Base-by-base conservation (phyloP, 2,888 invertebrate genomes). In the Malthinus flaveolus region DNA sequence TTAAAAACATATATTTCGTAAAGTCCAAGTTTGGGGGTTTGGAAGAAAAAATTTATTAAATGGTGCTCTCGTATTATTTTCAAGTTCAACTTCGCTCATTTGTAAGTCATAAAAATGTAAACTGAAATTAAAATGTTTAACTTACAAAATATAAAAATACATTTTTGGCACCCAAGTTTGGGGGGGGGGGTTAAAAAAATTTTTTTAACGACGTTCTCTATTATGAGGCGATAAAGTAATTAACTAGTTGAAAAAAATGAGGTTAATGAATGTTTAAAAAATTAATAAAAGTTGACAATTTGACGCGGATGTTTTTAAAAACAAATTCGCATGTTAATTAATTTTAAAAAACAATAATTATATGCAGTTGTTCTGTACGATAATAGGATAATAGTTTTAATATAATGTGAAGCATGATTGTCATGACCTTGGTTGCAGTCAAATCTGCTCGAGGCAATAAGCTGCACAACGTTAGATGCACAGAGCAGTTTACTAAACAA, bases 401-500 rank as follows among this genome's bases (percentile, higher is more conserved):
- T 72, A 70, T 69, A 72, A 71, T 67, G 66, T 67, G 13, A 46
- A 67, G 72, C 74, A 75, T 74, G 74, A 75, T 75, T 75, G 72
- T 71, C 70, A 69, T 76, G 76, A 74, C 77, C 77, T 78, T 78
- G 75, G 69, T 66, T 73, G 67, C 66, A 70, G 68, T 66, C 67
- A 69, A 69, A 68, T 63, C 63, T 57, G 68, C 67, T 66, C 58
- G 62, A 54, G 56, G 66, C 66, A 59, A 39, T 56, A 58, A 63
- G 59, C 65, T 70, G 69, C 68, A 71, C 75, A 71, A 70, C 68
- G 70, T 68, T 69, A 70, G 68, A 67, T 73, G 72, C 72, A 73
- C 67, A 71, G 67, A 71, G 71, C 69, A 72, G 71, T 60, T 58
- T 63, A 66, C 56, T 50, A 64, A 63, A 66, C 62, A 67, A 65